Percentiles rank a stretch among this genome's conserved stretches.
Evolutionary conservation across 2,888 invertebrate genomes (phyloP).

Genomic region (Trachelus iudaicus): DNA sequence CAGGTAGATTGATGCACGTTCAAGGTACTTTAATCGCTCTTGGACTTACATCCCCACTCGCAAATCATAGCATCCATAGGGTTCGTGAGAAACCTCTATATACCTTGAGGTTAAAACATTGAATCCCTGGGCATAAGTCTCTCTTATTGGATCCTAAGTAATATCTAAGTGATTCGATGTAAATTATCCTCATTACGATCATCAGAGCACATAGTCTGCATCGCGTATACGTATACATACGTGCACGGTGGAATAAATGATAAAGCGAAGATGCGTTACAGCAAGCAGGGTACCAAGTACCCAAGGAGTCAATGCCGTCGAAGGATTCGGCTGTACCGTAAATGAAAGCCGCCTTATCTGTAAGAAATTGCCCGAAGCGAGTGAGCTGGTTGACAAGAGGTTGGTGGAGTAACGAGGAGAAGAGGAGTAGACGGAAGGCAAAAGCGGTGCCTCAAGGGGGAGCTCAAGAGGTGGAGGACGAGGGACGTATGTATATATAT

Average conservation of each 20-base stretch:
- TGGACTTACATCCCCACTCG: background rate
- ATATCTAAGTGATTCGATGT: background rate
- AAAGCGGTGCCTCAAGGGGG: background rate
- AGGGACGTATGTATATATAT: slow-evolving; percentile 22
- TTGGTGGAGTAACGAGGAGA: slow-evolving; percentile 12
- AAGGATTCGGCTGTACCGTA: background rate
- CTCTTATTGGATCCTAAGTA: background rate
- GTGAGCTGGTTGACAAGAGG: slow-evolving; percentile 40
- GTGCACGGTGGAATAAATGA: background rate
- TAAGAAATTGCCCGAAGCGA: slow-evolving; percentile 31
- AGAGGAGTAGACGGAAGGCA: background rate
- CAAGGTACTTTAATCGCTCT: background rate
- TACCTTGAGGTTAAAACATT: background rate
- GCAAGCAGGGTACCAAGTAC: background rate
- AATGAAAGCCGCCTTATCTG: slow-evolving; percentile 29
- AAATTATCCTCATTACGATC: background rate
- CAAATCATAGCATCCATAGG: background rate
- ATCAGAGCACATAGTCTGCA: background rate
- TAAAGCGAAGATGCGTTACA: background rate
- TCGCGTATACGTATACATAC: background rate
- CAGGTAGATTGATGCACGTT: background rate
- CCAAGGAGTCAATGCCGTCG: background rate
- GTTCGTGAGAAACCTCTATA: background rate
- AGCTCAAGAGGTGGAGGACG: background rate
- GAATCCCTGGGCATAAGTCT: background rate